These are phyloP conservation scores for Silurus glanis DNA, from an alignment of 2,113 vertebrate genomes.

Conservation along the genomic window DNA sequence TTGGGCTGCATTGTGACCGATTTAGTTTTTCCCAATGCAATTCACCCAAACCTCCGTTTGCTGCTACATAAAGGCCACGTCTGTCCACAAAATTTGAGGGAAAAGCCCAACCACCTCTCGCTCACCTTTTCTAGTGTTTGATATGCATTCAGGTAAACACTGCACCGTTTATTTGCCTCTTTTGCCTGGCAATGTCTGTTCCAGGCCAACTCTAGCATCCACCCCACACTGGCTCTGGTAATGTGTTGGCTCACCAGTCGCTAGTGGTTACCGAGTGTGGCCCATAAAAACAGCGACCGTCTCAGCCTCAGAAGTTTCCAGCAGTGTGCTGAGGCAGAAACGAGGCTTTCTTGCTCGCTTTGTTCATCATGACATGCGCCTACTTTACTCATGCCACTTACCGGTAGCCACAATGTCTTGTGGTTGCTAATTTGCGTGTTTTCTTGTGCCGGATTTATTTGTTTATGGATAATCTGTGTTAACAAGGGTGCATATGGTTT, in stretches of 20 bases:
- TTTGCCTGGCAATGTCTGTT: constrained; percentile 34
- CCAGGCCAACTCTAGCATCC: constrained; percentile 43
- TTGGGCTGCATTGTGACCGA: neutral
- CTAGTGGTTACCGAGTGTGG: constrained; percentile 31
- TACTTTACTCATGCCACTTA: constrained; percentile 59
- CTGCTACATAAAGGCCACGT: neutral
- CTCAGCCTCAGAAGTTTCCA: constrained; percentile 47
- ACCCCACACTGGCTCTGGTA: constrained; percentile 53
- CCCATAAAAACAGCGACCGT: constrained; percentile 52
- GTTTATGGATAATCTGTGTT: constrained; percentile 65
- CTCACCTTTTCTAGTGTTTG: constrained; percentile 2
- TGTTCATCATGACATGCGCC: constrained; percentile 64
- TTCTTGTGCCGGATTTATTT: constrained; percentile 64
- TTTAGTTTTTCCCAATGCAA: constrained; percentile 26
- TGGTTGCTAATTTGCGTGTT: constrained; percentile 63
- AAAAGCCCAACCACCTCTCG: neutral
- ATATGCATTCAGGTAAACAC: constrained; percentile 21
- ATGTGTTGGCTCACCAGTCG: constrained; percentile 41
- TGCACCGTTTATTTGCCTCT: constrained; percentile 16
- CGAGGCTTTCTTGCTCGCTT: constrained; percentile 22
- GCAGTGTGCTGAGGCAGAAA: constrained; percentile 3
- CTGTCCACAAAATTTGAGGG: neutral
- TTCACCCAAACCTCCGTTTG: neutral
- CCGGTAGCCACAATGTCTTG: constrained; percentile 63
- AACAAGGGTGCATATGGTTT: constrained; percentile 56